Conservation (phyloP, 2,797 vertebrate genomes). For the Thunnus albacares region DNA sequence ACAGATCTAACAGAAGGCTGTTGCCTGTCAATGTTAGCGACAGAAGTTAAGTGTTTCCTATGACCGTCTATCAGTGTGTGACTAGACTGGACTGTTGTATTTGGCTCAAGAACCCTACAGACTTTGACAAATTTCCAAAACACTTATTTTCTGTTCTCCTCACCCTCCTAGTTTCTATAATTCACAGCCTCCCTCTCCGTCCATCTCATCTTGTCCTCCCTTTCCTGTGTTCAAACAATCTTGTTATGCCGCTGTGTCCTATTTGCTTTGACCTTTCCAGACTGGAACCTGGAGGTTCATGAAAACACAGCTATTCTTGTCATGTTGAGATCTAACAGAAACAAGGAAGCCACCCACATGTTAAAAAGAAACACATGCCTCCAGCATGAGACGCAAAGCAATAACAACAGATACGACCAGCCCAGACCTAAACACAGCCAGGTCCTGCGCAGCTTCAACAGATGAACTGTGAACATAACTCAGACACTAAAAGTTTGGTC, state of each 20-base stretch:
- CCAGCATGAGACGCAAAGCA: slow-evolving; percentile 51
- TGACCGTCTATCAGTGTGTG: slow-evolving; percentile 53
- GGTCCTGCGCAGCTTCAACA: slow-evolving; percentile 60
- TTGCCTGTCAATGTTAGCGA: slow-evolving; percentile 38
- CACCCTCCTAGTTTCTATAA: slow-evolving; percentile 22
- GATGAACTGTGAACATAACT: slow-evolving; percentile 41
- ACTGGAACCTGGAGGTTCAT: slow-evolving; percentile 30
- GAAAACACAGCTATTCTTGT: slow-evolving; percentile 69
- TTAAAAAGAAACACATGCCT: slow-evolving; percentile 53
- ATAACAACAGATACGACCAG: slow-evolving; percentile 57
- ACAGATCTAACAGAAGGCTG: slow-evolving; percentile 50
- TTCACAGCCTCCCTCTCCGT: slow-evolving; percentile 40
- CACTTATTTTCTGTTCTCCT: slow-evolving; percentile 33
- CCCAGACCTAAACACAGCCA: slow-evolving; percentile 63
- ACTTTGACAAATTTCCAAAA: slow-evolving; percentile 51
- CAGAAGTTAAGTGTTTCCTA: slow-evolving; percentile 59
- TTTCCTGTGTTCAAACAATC: background rate
- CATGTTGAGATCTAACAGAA: slow-evolving; percentile 69
- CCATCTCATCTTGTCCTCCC: slow-evolving; percentile 15
- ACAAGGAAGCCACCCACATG: slow-evolving; percentile 66
- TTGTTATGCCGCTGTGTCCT: slow-evolving; percentile 29
- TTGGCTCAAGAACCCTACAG: slow-evolving; percentile 33
- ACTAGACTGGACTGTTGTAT: slow-evolving; percentile 59
- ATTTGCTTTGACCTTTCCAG: slow-evolving; percentile 57
- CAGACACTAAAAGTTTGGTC: slow-evolving; percentile 38